These are phyloP conservation scores for Limnephilus rhombicus DNA, from an alignment of 2,888 invertebrate genomes.

Conservation along the genomic window DNA sequence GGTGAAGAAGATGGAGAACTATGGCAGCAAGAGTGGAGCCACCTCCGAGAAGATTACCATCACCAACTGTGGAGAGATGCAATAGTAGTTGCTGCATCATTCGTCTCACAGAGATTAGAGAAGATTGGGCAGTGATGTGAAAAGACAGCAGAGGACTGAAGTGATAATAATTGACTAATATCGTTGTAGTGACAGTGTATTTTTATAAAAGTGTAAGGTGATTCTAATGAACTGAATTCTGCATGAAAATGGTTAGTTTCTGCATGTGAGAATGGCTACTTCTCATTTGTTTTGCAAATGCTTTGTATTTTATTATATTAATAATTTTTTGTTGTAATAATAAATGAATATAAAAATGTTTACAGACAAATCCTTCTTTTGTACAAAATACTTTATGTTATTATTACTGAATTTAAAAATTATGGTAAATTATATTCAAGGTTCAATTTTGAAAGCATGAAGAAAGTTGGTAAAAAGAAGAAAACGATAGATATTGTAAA, in stretches of 20 bases:
- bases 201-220: neutral
- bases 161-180: neutral
- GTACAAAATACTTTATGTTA: too few species aligned
- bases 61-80: constrained; percentile 91
- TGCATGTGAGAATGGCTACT: neutral
- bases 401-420: neutral
- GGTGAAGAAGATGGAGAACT: constrained; percentile 93
- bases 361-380: neutral
- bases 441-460: neutral
- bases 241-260: neutral
- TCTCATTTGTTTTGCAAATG: neutral
- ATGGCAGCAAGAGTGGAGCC: constrained; percentile 88
- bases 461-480: too few species aligned
- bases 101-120: neutral
- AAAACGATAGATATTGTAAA: too few species aligned
- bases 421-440: too few species aligned
- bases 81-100: constrained; percentile 70
- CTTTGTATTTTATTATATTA: neutral
- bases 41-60: constrained; percentile 89
- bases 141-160: neutral
- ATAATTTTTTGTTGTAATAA: neutral
- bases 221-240: neutral
- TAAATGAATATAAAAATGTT: neutral
- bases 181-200: neutral
- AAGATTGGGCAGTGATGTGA: neutral